A percentile compares a stretch with the other conserved stretches of the same genome.
phyloP scores from a whole-genome alignment of 2,797 vertebrate genomes.

The Oophaga sylvatica region DNA sequence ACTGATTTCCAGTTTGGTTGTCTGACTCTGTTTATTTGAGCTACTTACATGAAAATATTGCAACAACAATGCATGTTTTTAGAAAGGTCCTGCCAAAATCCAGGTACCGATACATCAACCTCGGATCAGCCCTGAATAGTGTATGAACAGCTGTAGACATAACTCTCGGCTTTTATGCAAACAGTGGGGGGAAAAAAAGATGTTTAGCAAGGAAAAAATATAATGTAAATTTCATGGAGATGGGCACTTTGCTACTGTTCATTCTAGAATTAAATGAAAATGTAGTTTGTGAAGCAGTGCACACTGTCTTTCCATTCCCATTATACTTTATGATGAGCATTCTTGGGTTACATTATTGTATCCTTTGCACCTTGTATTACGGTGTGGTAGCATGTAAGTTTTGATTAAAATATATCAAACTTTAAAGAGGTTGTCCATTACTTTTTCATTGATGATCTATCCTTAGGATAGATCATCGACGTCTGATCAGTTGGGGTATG shows the following conservation, averaged over 20 bases:
- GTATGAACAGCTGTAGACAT: constrained; percentile 62
- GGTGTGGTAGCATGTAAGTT: not conserved
- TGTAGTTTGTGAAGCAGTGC: constrained; percentile 47
- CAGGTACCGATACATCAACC: constrained; percentile 57
- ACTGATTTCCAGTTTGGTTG: constrained; percentile 61
- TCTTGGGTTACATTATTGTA: constrained; percentile 18
- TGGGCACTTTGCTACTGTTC: constrained; percentile 44
- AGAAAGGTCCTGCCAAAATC: constrained; percentile 61
- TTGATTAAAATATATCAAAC: not conserved
- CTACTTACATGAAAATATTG: constrained; percentile 60
- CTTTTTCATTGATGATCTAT: too few species aligned
- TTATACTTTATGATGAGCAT: constrained; percentile 42
- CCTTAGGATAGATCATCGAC: too few species aligned
- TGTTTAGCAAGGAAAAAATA: constrained; percentile 53
- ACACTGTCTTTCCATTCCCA: constrained; percentile 37
- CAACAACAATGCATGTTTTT: constrained; percentile 61
- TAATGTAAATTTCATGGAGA: constrained; percentile 58
- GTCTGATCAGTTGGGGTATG: too few species aligned
- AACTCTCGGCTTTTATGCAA: constrained; percentile 57
- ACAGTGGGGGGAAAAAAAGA: constrained; percentile 47
- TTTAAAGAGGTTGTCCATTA: too few species aligned
- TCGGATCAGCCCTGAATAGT: constrained; percentile 50
- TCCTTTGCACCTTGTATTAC: constrained; percentile 3
- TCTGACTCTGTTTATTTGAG: constrained; percentile 61
- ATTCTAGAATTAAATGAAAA: constrained; percentile 54